Evolutionary conservation across 2,797 vertebrate genomes (phyloP).

Genomic region (Pangasius krempfi): DNA sequence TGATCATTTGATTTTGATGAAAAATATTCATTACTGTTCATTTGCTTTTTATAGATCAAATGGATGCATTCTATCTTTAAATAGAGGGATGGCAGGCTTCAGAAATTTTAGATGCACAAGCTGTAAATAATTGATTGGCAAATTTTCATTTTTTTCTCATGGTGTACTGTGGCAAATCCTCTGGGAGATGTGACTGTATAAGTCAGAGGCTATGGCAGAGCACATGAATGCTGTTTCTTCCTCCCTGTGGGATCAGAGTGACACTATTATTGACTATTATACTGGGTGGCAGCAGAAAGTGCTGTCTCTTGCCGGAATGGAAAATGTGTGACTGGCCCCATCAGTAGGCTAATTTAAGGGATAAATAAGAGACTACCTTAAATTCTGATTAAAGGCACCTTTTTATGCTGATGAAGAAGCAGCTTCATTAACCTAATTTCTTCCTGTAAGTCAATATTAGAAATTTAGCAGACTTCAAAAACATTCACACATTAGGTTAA

Average conservation of each 20-base stretch:
- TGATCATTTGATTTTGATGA: neutral
- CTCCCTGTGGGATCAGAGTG: conserved; percentile 24
- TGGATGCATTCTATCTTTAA: conserved; percentile 1
- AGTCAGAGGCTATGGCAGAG: neutral
- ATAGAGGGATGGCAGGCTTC: neutral
- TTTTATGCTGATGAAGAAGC: neutral
- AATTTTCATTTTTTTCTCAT: neutral
- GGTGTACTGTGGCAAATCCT: neutral
- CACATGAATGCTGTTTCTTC: conserved; percentile 3
- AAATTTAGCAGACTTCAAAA: conserved; percentile 8
- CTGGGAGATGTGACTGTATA: neutral
- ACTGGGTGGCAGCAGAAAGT: conserved; percentile 19
- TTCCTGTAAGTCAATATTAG: neutral
- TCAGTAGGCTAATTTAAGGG: neutral
- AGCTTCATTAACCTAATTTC: neutral
- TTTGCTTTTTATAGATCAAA: neutral
- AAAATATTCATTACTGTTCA: neutral
- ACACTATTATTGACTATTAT: conserved; percentile 10
- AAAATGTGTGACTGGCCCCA: neutral
- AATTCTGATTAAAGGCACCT: conserved; percentile 13
- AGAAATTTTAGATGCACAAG: conserved; percentile 4
- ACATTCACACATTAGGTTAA: neutral
- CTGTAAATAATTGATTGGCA: conserved; percentile 4
- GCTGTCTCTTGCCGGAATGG: neutral
- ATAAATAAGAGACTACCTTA: neutral